Base-by-base conservation (phyloP, 2,797 vertebrate genomes). In the Clarias pachynema region DNA sequence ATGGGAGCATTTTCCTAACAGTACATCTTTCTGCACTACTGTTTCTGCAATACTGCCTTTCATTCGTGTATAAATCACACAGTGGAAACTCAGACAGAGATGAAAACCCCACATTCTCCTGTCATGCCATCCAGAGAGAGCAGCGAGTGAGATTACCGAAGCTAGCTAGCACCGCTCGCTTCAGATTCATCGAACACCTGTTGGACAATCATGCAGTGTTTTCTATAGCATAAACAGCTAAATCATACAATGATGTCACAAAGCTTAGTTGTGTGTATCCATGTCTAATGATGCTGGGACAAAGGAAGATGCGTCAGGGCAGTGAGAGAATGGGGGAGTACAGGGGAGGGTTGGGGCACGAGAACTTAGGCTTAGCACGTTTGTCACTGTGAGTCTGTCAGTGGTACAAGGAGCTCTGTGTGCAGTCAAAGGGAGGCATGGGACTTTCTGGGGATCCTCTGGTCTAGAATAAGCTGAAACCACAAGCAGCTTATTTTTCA, bases 131-230 rank as follows among this genome's bases (percentile, higher is more conserved):
- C 96, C 96, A 96, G 53, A 95, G 95, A 87, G 96, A 95, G 85
- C 97, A 96, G 87, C 94, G 95, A 85, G 96, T 90, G 86, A 97
- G 94, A 89, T 96, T 96, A 90, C 96, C 96, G 90, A 96, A 95
- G 95, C 63, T 65, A 72, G 70, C 70, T 79, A 49, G 86, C 87
- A 22, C 73, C 78, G 65, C 82, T 83, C 16, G 65, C 65, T 10
- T 24, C 49, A 72, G 80, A 75, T 78, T 40, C 18, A 8, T n/a
- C 60, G 14, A 37, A 37, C 82, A 57, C 82, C 88, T 81, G 88
- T 82, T 79, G 84, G 4, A 44, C 26, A 79, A 29, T 20, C 24
- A 44, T n/a, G 12, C 22, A 79, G 22, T n/a, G n/a, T 14, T 34
- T 40, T 14, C 12, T 3, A 62, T 12, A 79, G 31, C 31, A 22